Percentiles rank a stretch among this genome's conserved stretches.
Evolutionary conservation across 37 sponge, comb jelly and placozoan species (phyloP).

Genomic region (Ephydatia muelleri): DNA sequence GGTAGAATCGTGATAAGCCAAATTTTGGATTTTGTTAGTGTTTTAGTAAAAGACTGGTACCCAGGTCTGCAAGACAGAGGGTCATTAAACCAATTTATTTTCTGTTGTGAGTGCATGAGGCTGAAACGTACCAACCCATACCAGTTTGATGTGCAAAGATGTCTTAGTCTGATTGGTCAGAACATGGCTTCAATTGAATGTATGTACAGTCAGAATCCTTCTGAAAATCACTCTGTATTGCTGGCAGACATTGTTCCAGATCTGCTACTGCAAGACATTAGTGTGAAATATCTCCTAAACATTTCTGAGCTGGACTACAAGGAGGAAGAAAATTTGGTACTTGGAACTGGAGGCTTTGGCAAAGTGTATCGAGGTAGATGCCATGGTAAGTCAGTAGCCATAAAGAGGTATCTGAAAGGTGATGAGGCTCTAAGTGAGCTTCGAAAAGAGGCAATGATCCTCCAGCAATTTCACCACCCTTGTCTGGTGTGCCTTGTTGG

Average conservation of each 20-base stretch:
- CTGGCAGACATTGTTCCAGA: constrained; percentile 85
- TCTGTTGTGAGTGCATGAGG: constrained; percentile 75
- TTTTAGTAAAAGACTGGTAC: constrained; percentile 82
- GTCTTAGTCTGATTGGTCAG: constrained; percentile 25
- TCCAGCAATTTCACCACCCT: constrained; percentile 77
- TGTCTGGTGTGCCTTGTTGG: constrained; percentile 84
- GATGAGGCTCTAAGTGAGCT: constrained; percentile 74
- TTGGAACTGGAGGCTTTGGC: constrained; percentile 91
- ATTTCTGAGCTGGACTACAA: constrained; percentile 55
- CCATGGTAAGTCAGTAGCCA: constrained; percentile 70
- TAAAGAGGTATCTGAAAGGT: constrained; percentile 60
- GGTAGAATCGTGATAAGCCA: constrained; percentile 75
- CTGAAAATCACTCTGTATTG: constrained; percentile 44
- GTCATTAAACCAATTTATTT: constrained; percentile 47
- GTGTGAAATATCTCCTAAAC: constrained; percentile 60
- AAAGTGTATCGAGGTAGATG: constrained; percentile 79
- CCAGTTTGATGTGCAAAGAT: constrained; percentile 45
- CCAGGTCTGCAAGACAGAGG: constrained; percentile 60
- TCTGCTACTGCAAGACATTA: constrained; percentile 79
- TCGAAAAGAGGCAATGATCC: constrained; percentile 69
- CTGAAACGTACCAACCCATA: constrained; percentile 18
- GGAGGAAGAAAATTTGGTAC: constrained; percentile 57
- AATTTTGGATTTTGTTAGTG: constrained; percentile 64
- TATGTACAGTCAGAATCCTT: constrained; percentile 20
- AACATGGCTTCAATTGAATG: constrained; percentile 50